These are phyloP conservation scores for Scomber japonicus DNA, from an alignment of 2,113 vertebrate genomes.

Conservation along the genomic window DNA sequence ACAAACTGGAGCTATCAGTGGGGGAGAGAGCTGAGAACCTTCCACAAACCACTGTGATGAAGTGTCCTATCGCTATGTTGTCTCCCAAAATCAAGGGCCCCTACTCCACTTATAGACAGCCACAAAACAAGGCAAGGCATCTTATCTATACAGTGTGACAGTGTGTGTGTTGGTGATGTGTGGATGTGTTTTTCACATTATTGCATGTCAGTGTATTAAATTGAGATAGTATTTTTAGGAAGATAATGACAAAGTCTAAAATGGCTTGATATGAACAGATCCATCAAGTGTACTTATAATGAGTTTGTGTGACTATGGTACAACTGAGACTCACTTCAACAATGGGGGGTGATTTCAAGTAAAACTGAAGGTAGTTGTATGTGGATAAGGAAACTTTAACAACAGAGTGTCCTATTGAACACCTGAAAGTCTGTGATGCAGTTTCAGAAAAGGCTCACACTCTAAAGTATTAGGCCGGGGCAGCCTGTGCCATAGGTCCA, in stretches of 20 bases:
- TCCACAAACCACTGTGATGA: constrained; percentile 73
- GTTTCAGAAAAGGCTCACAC: no score
- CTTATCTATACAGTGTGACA: constrained; percentile 65
- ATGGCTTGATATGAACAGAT: constrained; percentile 20
- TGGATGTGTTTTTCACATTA: constrained; percentile 58
- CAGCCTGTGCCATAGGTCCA: no score
- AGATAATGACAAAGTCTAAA: constrained; percentile 21
- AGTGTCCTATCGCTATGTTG: constrained; percentile 75
- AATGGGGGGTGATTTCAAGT: background rate
- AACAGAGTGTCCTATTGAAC: background rate
- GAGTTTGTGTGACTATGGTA: background rate
- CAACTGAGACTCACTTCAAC: no score
- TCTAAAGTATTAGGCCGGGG: no score
- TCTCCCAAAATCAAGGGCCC: constrained; percentile 72
- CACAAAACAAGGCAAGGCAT: constrained; percentile 50
- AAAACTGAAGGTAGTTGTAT: background rate
- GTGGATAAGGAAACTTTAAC: no score
- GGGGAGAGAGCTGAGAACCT: constrained; percentile 63
- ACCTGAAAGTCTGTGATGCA: background rate
- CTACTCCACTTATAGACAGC: constrained; percentile 59
- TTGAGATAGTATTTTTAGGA: constrained; percentile 12
- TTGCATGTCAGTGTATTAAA: constrained; percentile 36
- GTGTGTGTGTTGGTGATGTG: constrained; percentile 52
- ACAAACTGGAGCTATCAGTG: constrained; percentile 73
- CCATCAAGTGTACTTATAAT: background rate